These are phyloP conservation scores for Muscicapa adusta DNA, from an alignment of 2,113 vertebrate genomes.

Conservation along the genomic window DNA sequence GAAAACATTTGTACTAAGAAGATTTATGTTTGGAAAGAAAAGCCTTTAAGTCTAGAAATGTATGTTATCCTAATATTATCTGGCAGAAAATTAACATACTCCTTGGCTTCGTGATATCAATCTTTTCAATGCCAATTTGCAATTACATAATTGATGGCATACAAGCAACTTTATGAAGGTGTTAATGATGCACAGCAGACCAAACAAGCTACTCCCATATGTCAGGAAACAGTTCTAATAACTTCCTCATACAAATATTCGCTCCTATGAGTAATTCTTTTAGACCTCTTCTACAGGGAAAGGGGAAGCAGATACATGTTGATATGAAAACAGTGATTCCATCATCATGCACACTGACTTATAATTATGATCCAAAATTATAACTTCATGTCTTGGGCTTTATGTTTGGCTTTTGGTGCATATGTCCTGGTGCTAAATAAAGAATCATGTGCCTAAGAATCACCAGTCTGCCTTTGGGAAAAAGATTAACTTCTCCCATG, in stretches of 20 bases:
- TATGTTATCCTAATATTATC: not conserved
- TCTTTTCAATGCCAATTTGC: not conserved
- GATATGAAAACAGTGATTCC: not conserved
- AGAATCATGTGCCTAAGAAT: not conserved
- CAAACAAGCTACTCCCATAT: not conserved
- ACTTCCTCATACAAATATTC: not conserved
- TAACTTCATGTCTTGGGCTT: not conserved
- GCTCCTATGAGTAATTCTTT: not conserved
- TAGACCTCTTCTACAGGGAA: not conserved
- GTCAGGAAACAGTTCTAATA: not conserved
- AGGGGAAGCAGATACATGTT: not conserved
- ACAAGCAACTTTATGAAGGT: not conserved
- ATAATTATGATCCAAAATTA: not conserved
- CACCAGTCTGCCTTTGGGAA: not conserved
- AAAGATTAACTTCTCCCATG: not conserved
- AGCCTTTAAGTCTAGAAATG: not conserved
- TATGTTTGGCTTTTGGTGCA: not conserved
- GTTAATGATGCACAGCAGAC: slow-evolving; percentile 25
- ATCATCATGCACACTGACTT: not conserved
- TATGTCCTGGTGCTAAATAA: not conserved
- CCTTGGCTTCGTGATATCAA: not conserved
- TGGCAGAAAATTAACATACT: not conserved
- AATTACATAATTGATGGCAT: slow-evolving; percentile 18
- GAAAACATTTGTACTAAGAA: not conserved
- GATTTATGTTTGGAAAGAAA: not conserved